A percentile compares a stretch with the other conserved stretches of the same genome.
These are phyloP conservation scores for Andrena flavipes DNA, from an alignment of 2,888 invertebrate genomes.

Conservation along the genomic window DNA sequence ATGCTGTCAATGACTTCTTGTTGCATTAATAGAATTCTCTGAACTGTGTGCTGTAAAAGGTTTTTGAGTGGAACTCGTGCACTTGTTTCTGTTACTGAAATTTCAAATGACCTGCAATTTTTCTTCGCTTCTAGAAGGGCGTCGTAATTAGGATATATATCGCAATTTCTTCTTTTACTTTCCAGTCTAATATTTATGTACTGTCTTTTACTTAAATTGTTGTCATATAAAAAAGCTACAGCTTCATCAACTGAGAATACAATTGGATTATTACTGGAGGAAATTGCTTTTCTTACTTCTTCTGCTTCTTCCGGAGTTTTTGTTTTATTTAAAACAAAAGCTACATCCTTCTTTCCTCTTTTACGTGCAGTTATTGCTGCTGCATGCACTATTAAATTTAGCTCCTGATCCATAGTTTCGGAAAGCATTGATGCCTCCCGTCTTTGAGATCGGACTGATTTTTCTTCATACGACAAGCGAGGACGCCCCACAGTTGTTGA, in stretches of 20 bases:
- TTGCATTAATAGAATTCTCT: constrained; percentile 8
- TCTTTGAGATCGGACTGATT: neutral
- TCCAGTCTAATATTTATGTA: constrained; percentile 3
- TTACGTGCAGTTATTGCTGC: too few relatives aligned
- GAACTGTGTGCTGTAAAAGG: constrained; percentile 3
- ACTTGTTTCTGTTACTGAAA: constrained; percentile 4
- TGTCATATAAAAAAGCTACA: constrained; percentile 5
- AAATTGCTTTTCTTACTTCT: constrained; percentile 5
- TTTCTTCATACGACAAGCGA: neutral
- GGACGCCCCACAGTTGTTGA: neutral
- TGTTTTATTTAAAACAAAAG: too few relatives aligned
- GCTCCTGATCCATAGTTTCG: constrained; percentile 4
- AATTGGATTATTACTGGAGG: neutral
- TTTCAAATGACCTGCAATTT: neutral
- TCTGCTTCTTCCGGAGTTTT: neutral
- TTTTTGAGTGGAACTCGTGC: constrained; percentile 1
- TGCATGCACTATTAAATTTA: constrained; percentile 2
- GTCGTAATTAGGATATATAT: constrained; percentile 5
- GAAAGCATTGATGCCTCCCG: constrained; percentile 6
- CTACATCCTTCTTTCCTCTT: too few relatives aligned
- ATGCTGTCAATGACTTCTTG: neutral
- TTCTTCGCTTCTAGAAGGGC: neutral
- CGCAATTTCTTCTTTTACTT: constrained; percentile 5
- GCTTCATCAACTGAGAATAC: neutral
- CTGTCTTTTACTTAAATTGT: constrained; percentile 2